Conservation (phyloP, 2,113 vertebrate genomes). For the Plectropomus leopardus region DNA sequence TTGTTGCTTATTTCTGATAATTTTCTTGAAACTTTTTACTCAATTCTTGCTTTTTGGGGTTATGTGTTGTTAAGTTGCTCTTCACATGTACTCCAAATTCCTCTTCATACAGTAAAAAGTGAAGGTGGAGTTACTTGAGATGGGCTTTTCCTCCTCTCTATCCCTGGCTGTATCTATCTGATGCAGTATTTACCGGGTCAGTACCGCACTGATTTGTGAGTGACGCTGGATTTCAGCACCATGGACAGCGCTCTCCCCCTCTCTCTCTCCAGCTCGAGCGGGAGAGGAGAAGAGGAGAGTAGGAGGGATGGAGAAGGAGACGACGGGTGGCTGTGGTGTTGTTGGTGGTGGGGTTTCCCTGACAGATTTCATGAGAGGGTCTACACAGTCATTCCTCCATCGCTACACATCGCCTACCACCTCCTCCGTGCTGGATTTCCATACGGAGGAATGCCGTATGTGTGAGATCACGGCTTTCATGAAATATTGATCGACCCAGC, state of each 20-base stretch:
- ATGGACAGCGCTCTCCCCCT: constrained; percentile 77
- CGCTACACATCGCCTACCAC: constrained; percentile 61
- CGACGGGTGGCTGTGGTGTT: constrained; percentile 53
- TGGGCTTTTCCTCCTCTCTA: constrained; percentile 19
- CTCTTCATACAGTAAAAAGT: neutral
- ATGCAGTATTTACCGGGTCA: constrained; percentile 73
- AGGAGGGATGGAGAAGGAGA: constrained; percentile 43
- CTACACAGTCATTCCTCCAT: constrained; percentile 69
- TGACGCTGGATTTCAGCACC: constrained; percentile 85
- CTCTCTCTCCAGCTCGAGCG: constrained; percentile 25
- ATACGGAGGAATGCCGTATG: constrained; percentile 58
- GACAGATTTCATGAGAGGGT: constrained; percentile 77
- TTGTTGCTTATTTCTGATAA: no score
- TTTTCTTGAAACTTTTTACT: no score
- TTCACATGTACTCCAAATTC: neutral
- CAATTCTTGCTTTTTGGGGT: no score
- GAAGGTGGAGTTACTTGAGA: neutral
- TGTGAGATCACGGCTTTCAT: constrained; percentile 72
- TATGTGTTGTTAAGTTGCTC: no score
- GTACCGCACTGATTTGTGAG: constrained; percentile 77
- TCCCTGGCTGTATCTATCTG: constrained; percentile 59
- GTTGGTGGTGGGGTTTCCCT: constrained; percentile 83
- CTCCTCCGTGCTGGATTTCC: constrained; percentile 51
- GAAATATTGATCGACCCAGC: constrained; percentile 77
- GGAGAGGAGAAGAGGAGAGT: constrained; percentile 37